These are phyloP conservation scores for Volucella zonaria DNA, from an alignment of 2,888 invertebrate species.

Conservation along the genomic window DNA sequence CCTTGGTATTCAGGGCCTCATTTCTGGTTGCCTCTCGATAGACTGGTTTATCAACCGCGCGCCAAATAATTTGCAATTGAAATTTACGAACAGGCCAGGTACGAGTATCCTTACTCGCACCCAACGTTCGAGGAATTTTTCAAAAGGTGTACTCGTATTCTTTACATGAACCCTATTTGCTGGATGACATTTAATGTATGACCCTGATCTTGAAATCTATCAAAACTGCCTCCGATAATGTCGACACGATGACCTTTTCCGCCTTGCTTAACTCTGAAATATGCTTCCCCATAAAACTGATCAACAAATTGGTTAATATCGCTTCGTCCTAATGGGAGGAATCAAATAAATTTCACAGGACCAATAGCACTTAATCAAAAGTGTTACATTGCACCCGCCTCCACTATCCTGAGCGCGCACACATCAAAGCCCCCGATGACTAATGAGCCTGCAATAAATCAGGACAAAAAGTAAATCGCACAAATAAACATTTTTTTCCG, in stretches of 20 bases:
- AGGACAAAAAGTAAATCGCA: conserved; percentile 46
- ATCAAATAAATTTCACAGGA: conserved; percentile 52
- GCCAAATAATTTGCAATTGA: conserved; percentile 70
- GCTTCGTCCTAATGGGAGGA: conserved; percentile 3
- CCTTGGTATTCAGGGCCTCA: not conserved
- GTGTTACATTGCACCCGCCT: not conserved
- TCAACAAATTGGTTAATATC: conserved; percentile 63
- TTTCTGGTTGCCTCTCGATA: not conserved
- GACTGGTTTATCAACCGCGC: conserved; percentile 42
- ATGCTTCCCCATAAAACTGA: conserved; percentile 53
- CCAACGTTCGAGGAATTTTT: not conserved
- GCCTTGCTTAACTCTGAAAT: conserved; percentile 19
- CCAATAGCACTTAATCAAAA: conserved; percentile 62
- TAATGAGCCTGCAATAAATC: conserved; percentile 65
- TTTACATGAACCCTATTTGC: not conserved
- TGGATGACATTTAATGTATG: conserved; percentile 31
- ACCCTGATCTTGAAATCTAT: conserved; percentile 3
- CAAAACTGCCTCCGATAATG: not conserved
- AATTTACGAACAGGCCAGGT: conserved; percentile 45
- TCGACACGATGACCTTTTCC: conserved; percentile 35
- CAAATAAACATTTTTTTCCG: conserved; percentile 50
- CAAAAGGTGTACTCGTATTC: not conserved
- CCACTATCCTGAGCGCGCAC: not conserved
- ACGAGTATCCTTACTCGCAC: conserved; percentile 10
- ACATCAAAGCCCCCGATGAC: conserved; percentile 42